Base-by-base conservation (phyloP, 2,113 vertebrate species). In the Pseudopipra pipra region DNA sequence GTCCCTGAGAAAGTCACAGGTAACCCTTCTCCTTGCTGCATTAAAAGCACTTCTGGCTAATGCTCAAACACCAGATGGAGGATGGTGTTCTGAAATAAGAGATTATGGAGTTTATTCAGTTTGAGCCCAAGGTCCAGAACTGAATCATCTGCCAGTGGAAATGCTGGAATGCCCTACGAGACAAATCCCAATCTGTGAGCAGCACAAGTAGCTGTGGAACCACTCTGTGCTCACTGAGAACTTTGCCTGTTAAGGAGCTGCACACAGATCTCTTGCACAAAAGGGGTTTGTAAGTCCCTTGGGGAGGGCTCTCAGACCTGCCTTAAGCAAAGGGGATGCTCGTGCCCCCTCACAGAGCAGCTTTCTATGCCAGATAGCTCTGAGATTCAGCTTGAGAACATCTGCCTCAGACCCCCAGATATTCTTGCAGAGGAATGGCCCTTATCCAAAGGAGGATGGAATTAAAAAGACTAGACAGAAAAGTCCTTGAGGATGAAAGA, bases 341-440 rank as follows among this genome's bases (percentile, higher is more conserved):
- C 0, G 0, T 86, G 21, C 14, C 9, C 30, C 70, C 21, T 77
- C 12, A 3, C 1, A 30, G 41, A 28, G 24, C 56, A 58, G 0
- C 30, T 47, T 61, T 62, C 16, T 51, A n/a, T 90, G 67, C 25
- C 24, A 22, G 37, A 6, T 37, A 35, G 27, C 68, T 74, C 35
- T 18, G 33, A 78, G n/a, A 18, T 66, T 85, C 46, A 87, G n/a
- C 23, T 83, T 83, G 27, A 87, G 55, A 39, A 13, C 87, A 4
- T 74, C 47, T 78, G 28, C 81, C 30, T 63, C 43, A 71, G 75
- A 58, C 86, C 83, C 58, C 31, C n/a, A 52, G 27, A 27, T 75
- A 63, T 7, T 59, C 72, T 61, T 68, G 61, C 39, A 62, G 49
- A 55, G 47, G n/a, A 75, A n/a, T 56, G 62, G 49, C 54, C 30